Conservation (phyloP, 2,888 invertebrate genomes). For the Acronicta aceris region DNA sequence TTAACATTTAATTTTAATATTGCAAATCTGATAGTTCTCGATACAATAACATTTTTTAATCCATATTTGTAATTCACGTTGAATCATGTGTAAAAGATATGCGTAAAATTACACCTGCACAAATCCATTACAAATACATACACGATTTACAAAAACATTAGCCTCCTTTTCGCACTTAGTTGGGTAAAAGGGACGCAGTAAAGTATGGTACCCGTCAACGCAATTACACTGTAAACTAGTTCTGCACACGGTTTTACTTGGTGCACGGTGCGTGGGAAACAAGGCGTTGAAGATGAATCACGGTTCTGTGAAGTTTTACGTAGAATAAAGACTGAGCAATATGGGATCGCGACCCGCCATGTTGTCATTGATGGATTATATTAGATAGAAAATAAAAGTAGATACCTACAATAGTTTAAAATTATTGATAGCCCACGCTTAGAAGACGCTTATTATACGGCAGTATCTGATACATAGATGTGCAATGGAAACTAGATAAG, state of each 20-base stretch:
- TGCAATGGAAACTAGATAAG: no score
- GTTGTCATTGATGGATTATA: constrained; percentile 5
- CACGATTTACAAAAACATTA: constrained; percentile 53
- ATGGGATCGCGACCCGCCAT: neutral
- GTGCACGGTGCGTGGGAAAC: constrained; percentile 49
- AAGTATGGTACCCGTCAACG: constrained; percentile 53
- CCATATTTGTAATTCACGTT: constrained; percentile 1
- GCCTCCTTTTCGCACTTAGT: constrained; percentile 58
- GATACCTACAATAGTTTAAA: neutral
- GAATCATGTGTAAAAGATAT: constrained; percentile 20
- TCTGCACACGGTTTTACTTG: constrained; percentile 37
- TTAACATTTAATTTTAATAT: no score
- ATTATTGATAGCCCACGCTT: neutral
- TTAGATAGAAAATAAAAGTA: neutral
- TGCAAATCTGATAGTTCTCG: no score
- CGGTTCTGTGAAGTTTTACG: constrained; percentile 10
- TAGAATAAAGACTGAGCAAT: neutral
- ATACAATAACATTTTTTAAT: no score
- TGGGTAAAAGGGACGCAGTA: constrained; percentile 52
- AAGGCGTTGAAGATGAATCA: constrained; percentile 35
- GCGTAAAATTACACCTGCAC: constrained; percentile 34
- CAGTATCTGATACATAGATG: no score
- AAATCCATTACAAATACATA: constrained; percentile 48
- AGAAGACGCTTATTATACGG: no score
- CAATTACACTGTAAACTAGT: constrained; percentile 56